These are phyloP conservation scores for Hippocampus zosterae DNA, from an alignment of 2,113 vertebrate genomes.

Conservation along the genomic window DNA sequence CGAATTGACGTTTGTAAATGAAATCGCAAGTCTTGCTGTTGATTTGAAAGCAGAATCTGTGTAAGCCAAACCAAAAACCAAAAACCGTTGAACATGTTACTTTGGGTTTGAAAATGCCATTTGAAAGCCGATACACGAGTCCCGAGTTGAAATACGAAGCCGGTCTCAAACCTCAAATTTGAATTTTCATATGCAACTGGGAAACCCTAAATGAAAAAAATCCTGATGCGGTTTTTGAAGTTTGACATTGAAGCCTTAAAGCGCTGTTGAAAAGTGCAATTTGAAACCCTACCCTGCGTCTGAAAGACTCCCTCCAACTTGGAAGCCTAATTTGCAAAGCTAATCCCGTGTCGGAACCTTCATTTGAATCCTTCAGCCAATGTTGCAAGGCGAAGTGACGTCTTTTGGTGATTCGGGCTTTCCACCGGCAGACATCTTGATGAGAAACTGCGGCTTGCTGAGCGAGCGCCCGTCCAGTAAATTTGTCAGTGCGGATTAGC, in stretches of 20 bases:
- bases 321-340: not conserved
- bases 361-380: not conserved
- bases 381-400: not conserved
- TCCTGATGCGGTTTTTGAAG: no score
- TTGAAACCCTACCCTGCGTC: no score
- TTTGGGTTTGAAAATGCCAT: not conserved
- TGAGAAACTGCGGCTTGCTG: no score
- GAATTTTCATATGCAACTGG: no score
- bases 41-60: not conserved
- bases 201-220: no score
- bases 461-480: slow-evolving; percentile 6
- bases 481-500: slow-evolving; percentile 20
- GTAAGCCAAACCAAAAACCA: not conserved
- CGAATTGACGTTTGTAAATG: not conserved
- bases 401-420: no score
- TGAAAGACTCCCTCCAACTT: not conserved
- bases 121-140: no score
- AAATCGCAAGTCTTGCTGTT: not conserved
- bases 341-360: not conserved
- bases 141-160: no score
- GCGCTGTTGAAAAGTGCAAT: no score
- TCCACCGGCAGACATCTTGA: no score
- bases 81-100: not conserved
- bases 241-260: no score
- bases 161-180: no score